These are phyloP conservation scores for Drosophila dunni DNA, from an alignment of 1,140 invertebrate genomes.

Conservation along the genomic window DNA sequence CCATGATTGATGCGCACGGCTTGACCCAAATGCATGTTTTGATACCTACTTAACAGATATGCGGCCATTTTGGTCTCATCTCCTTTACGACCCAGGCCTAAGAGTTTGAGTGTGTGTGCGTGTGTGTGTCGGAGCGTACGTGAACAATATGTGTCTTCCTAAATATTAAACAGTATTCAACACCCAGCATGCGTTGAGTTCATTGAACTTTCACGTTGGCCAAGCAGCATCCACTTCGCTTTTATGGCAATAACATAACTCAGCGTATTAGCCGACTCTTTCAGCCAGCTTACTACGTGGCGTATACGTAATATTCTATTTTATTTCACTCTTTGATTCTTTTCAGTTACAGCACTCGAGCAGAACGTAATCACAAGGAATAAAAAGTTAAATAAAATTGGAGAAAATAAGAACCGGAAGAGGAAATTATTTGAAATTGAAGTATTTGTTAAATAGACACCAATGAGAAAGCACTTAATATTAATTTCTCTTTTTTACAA, in stretches of 20 bases:
- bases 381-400: constrained; percentile 63
- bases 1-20: constrained; percentile 76
- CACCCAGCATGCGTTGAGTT: constrained; percentile 18
- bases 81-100: not conserved
- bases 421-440: constrained; percentile 5
- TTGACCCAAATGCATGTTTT: constrained; percentile 81
- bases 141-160: constrained; percentile 31
- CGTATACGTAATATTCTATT: constrained; percentile 74
- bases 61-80: constrained; percentile 27
- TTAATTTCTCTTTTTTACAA: too few relatives aligned
- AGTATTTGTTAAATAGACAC: not conserved
- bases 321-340: constrained; percentile 70
- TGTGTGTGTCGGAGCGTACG: not conserved
- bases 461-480: too few relatives aligned
- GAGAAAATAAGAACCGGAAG: not conserved
- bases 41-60: constrained; percentile 69
- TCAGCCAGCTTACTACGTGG: constrained; percentile 52
- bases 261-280: constrained; percentile 73
- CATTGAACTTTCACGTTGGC: constrained; percentile 36
- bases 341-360: constrained; percentile 48
- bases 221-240: constrained; percentile 30
- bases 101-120: not conserved
- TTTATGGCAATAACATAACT: constrained; percentile 39
- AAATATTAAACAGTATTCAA: constrained; percentile 34
- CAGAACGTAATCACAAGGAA: constrained; percentile 72